A percentile compares a stretch with the other conserved stretches of the same genome.
phyloP scores from a whole-genome alignment of 2,113 vertebrate genomes.

The Calyptomena viridis region DNA sequence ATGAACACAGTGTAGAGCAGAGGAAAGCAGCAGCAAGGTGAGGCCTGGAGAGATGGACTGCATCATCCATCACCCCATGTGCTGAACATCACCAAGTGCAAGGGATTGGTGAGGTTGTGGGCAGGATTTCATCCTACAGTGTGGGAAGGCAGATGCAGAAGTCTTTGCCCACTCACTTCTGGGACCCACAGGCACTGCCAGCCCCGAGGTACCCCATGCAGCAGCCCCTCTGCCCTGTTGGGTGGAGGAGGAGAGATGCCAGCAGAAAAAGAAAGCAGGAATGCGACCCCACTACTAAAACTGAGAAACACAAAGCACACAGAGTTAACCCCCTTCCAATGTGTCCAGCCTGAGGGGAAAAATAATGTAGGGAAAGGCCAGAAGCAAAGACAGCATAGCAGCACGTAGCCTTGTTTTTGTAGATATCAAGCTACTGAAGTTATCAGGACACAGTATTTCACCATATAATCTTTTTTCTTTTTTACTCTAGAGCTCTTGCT shows the following conservation, averaged over 20 bases:
- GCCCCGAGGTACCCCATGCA: fast-evolving
- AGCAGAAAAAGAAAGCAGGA: background rate
- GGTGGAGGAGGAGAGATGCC: background rate
- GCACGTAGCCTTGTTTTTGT: background rate
- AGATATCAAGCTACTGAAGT: background rate
- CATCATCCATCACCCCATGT: background rate
- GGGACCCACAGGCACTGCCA: background rate
- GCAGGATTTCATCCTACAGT: background rate
- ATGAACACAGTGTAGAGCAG: background rate
- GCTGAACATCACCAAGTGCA: background rate
- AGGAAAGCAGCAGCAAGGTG: background rate
- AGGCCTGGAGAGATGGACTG: background rate
- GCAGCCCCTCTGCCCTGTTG: background rate
- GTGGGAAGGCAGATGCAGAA: background rate
- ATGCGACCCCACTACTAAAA: background rate
- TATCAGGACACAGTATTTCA: background rate
- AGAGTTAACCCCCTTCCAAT: background rate
- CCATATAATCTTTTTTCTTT: background rate
- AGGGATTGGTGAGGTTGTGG: background rate
- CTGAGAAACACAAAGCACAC: background rate
- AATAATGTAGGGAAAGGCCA: background rate
- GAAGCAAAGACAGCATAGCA: background rate
- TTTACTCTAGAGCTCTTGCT: background rate
- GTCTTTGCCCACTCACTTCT: too few species aligned
- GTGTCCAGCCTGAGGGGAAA: background rate